Conservation (phyloP, 2,113 vertebrate genomes). For the Indicator maculatus region DNA sequence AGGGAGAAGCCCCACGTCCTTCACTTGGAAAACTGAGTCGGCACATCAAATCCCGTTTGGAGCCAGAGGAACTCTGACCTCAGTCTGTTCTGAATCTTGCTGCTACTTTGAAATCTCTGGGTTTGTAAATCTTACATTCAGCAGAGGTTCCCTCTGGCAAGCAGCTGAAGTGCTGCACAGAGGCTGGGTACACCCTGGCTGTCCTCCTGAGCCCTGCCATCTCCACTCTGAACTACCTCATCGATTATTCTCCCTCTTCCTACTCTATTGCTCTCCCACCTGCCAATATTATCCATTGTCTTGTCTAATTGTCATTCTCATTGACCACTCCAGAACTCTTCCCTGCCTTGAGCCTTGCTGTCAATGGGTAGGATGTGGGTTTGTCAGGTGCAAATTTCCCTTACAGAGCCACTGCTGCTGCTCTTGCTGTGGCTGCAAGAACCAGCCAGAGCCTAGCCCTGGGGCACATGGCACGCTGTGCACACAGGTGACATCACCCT, state of each 20-base stretch:
- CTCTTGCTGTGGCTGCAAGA: accelerated
- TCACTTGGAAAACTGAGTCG: neutral
- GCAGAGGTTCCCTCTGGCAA: neutral
- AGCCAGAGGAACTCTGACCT: neutral
- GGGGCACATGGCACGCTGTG: accelerated
- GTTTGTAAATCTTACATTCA: neutral
- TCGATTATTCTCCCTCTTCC: neutral
- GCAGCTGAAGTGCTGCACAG: neutral
- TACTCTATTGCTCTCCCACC: neutral
- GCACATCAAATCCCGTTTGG: neutral
- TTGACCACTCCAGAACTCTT: neutral
- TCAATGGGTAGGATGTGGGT: accelerated
- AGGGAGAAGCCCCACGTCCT: neutral
- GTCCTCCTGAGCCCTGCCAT: neutral
- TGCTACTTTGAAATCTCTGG: neutral
- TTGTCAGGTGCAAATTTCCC: neutral
- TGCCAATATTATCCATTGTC: neutral
- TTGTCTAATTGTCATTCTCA: neutral
- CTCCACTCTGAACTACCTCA: neutral
- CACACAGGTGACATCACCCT: neutral
- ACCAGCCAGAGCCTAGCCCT: neutral
- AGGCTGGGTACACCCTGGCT: neutral
- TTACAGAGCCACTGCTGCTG: neutral
- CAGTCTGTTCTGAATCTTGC: neutral
- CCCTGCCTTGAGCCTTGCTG: neutral